Evolutionary conservation across 2,113 vertebrate genomes (phyloP).

Genomic region (Lanius ludovicianus): DNA sequence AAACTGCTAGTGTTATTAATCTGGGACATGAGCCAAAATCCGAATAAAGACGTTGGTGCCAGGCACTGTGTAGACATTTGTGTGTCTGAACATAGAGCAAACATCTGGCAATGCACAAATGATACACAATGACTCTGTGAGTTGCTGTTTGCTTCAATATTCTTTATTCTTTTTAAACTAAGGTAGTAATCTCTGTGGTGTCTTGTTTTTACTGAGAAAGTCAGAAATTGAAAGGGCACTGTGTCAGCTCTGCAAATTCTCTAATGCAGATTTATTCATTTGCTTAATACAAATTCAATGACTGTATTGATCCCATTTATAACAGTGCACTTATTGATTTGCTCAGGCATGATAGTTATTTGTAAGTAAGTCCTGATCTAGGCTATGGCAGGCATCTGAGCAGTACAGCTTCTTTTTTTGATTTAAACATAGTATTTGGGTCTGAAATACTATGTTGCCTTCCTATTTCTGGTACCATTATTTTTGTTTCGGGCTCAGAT

Average conservation of each 20-base stretch:
- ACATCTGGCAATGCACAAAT: neutral
- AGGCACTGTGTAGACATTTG: neutral
- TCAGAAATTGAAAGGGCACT: neutral
- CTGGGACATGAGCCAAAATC: neutral
- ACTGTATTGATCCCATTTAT: neutral
- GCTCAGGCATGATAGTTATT: neutral
- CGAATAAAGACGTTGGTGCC: neutral
- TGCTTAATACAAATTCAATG: neutral
- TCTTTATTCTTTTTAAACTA: neutral
- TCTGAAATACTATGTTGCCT: neutral
- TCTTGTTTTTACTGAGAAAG: neutral
- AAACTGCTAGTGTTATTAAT: neutral
- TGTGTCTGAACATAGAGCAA: neutral
- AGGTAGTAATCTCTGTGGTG: neutral
- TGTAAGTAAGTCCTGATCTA: neutral
- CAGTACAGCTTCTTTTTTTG: neutral
- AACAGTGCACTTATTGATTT: neutral
- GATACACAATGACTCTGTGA: neutral
- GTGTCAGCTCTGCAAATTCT: neutral
- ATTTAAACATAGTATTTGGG: neutral
- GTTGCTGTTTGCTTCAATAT: neutral
- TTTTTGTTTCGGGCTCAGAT: neutral
- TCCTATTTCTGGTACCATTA: neutral
- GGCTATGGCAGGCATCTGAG: neutral
- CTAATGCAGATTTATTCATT: neutral